phyloP scores from a whole-genome alignment of 1,140 invertebrate species.

The Apis laboriosa region DNA sequence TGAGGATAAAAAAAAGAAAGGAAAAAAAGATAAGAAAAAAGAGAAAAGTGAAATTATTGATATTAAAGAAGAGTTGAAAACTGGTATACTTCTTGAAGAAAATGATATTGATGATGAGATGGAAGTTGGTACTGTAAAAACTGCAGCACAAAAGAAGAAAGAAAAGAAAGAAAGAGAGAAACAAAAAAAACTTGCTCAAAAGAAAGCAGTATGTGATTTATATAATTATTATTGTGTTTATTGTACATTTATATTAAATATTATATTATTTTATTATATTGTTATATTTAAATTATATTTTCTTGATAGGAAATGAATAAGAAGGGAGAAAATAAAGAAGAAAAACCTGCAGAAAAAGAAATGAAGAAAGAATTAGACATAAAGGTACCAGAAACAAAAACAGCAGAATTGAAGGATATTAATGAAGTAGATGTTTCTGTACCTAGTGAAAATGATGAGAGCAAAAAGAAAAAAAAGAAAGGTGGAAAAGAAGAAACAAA shows the following conservation, averaged over 20 bases:
- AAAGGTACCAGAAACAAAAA: conserved; percentile 70
- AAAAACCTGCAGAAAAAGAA: conserved; percentile 72
- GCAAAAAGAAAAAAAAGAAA: conserved; percentile 83
- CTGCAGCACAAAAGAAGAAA: conserved; percentile 92
- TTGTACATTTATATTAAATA: neutral
- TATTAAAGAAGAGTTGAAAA: conserved; percentile 77
- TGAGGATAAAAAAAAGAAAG: conserved; percentile 78
- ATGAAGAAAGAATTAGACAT: conserved; percentile 79
- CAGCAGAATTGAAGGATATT: conserved; percentile 76
- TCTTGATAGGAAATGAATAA: conserved; percentile 48
- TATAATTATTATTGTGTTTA: neutral
- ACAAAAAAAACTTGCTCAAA: conserved; percentile 85
- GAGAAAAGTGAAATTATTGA: conserved; percentile 74
- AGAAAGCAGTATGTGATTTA: conserved; percentile 78
- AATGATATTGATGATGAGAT: conserved; percentile 78
- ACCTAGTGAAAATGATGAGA: conserved; percentile 84
- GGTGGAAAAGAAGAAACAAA: conserved; percentile 77
- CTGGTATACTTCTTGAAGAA: conserved; percentile 1
- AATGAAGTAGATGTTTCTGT: conserved; percentile 82
- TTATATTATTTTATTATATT: conserved; percentile 11
- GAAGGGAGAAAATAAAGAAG: conserved; percentile 68
- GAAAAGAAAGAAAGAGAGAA: conserved; percentile 93
- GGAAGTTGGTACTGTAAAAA: conserved; percentile 86
- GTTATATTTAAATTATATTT: conserved; percentile 5
- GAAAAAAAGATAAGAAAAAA: conserved; percentile 79